Base-by-base conservation (phyloP, 2,797 vertebrate genomes). In the Pelobates cultripes region DNA sequence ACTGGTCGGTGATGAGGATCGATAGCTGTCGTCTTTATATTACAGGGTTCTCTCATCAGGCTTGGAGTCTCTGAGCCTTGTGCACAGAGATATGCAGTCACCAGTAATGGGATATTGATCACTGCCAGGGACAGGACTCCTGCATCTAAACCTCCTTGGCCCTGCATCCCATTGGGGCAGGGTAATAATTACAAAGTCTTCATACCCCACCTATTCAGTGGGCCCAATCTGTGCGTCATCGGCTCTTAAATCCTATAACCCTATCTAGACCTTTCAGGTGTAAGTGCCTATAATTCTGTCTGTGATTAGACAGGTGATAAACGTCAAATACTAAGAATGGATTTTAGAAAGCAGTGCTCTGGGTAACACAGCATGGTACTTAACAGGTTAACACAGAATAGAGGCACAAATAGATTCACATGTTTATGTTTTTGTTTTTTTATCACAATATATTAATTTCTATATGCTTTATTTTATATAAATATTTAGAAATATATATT, bases 1-100 rank as follows among this genome's bases (percentile, higher is more conserved):
- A 97, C 97, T 97, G 97, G 97, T 97, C 97, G 97, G 96, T 92
- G 88, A 92, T 91, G 90, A 82, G 85, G 96, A 96, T 99, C 98
- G 94, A 99, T 99, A 98, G 96, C 97, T 98, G 97, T 98, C 97
- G 99, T 99, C 97, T 99, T 97, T 98, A 96, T 98, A 97, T 97
- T 96, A 95, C 96, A 97, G 97, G 97, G 97, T 97, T 97, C 96
- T 97, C 98, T 98, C 97, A 97, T 98, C 96, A 97, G 96, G 95
- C 96, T 94, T 95, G 94, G 94, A 84, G 96, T 94, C 96, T 96
- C 96, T 95, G 96, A 97, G 96, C 97, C 96, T 96, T 99, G 98
- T 88, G 95, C 91, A 93, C 93, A 94, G 96, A 99, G 98, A 99
- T 99, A 99, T 95, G 97, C 97, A 94, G 96, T 91, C 95, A 92